Conservation (phyloP, 2,888 invertebrate genomes). For the Eupithecia insigniata region DNA sequence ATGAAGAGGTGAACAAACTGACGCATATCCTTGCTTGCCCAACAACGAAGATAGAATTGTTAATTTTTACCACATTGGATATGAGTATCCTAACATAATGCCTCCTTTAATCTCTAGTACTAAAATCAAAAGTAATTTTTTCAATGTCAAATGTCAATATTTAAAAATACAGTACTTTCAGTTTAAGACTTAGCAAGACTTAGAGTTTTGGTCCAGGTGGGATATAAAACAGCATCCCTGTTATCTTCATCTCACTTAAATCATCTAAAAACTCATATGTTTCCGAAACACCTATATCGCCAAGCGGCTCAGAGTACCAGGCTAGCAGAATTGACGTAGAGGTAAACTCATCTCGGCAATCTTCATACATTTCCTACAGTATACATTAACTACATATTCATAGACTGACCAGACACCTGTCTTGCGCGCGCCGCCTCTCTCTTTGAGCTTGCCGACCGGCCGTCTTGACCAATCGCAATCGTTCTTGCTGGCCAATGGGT, state of each 20-base stretch:
- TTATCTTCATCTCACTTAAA: not conserved
- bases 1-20: not conserved
- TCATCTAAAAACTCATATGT: not conserved
- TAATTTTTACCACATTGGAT: not conserved
- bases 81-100: not conserved
- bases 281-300: constrained; percentile 18
- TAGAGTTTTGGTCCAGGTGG: not conserved
- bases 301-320: constrained; percentile 42
- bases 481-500: constrained; percentile 67
- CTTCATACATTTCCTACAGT: constrained; percentile 39
- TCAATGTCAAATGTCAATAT: too few relatives aligned
- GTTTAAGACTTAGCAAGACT: not conserved
- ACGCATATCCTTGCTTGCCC: not conserved
- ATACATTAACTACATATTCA: constrained; percentile 71
- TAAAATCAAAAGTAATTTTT: not conserved
- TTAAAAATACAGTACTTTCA: not conserved
- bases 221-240: not conserved
- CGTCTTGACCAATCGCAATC: constrained; percentile 68
- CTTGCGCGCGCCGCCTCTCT: constrained; percentile 74
- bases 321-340: constrained; percentile 35
- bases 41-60: not conserved
- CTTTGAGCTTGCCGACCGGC: constrained; percentile 71
- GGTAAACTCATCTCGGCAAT: constrained; percentile 32
- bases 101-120: not conserved
- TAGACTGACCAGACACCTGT: constrained; percentile 68